Evolutionary conservation across 2,888 invertebrate genomes (phyloP), one percentile per base, ranked within the genome.

Genomic region (Petrophora chlorosata): DNA sequence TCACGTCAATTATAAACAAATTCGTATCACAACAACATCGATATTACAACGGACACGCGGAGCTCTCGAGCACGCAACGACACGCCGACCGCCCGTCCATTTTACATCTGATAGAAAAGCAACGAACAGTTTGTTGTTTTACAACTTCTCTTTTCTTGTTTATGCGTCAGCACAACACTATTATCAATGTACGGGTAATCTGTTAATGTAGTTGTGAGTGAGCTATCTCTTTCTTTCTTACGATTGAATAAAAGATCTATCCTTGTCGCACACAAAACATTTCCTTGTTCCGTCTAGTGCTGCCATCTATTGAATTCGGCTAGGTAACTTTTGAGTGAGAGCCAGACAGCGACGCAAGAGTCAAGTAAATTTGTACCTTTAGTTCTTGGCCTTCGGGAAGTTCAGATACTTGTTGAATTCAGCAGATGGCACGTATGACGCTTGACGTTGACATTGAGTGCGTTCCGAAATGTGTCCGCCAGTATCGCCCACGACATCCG

Each of bases 71-170:
- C 85, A 81, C 83, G 76, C 83, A 75, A 70, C 86, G 64, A 84
- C 83, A 85, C 86, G 23, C 61, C 56, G 79, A 82, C 85, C 85
- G 84, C 85, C 76, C 90, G 87, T 83, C 87, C 90, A 88, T 88
- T 90, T 88, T 88, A 88, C 90, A 85, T 90, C 89, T 90, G 89
- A 90, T 89, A 86, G 87, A 87, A 89, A 85, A 86, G 77, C 82
- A 79, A 77, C 72, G 72, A 69, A 63, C 76, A 72, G 80, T 78
- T 89, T 88, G 90, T 89, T 89, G 89, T 89, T 88, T 87, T 87
- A 88, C 89, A 87, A 89, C 87, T 87, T 89, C 89, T 89, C 87
- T 87, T 88, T 87, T 85, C 87, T 82, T 88, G 86, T 87, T 76
- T 79, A 79, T 75, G 77, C 77, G 79, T 76, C 75, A 74, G 77